These are phyloP conservation scores for Cinclus mexicanus DNA, from an alignment of 2,113 vertebrate species.

Conservation along the genomic window DNA sequence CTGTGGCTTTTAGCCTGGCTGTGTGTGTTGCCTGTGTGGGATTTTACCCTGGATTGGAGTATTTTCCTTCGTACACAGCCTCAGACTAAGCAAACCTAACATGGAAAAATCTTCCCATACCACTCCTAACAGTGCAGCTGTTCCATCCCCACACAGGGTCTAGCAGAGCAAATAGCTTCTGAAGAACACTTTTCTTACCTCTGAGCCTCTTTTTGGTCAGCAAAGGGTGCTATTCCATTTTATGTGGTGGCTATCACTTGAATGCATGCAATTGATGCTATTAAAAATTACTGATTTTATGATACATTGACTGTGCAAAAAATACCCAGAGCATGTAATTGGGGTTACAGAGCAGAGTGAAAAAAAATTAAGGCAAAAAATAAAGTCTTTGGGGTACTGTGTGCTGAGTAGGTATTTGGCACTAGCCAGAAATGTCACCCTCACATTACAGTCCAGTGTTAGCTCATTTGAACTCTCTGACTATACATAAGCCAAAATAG, in stretches of 20 bases:
- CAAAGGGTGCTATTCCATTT: background rate
- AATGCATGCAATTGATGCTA: background rate
- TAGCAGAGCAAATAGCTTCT: background rate
- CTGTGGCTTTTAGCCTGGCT: background rate
- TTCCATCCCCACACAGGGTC: background rate
- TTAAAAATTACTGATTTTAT: background rate
- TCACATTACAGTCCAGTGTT: background rate
- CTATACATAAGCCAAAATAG: background rate
- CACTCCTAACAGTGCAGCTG: background rate
- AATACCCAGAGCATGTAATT: background rate
- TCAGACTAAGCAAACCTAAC: background rate
- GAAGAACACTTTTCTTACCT: background rate
- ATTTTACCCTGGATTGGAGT: background rate
- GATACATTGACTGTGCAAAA: background rate
- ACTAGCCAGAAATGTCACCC: background rate
- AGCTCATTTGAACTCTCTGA: background rate
- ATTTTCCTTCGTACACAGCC: background rate
- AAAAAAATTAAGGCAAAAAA: background rate
- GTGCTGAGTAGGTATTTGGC: background rate
- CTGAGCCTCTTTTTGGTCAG: background rate
- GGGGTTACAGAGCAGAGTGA: background rate
- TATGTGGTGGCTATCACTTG: background rate
- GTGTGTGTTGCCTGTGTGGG: accelerated
- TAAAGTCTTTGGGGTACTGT: background rate
- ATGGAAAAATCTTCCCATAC: background rate